Base-by-base conservation (phyloP, 2,797 vertebrate species). In the Rachycentron canadum region DNA sequence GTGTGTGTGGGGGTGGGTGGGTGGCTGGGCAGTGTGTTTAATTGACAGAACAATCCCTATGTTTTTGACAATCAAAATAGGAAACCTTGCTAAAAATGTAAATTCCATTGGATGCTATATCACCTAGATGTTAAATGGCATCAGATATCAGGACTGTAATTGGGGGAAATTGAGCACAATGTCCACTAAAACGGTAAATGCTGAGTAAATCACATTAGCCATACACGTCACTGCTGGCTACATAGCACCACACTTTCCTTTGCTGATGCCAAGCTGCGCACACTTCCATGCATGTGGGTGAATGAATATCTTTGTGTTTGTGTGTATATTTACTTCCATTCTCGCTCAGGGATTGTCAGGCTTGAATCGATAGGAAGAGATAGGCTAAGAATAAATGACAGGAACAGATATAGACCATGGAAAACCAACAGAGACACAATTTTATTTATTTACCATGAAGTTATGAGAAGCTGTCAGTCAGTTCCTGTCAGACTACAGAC, bases 31-130 rank as follows among this genome's bases (percentile, higher is more conserved):
- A 71, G 41, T 65, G 53, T 43, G 69, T 83, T 85, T 86, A 83
- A 87, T 79, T 88, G 86, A 88, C 82, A 87, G 83, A 82, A 70
- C 56, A 74, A 64, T 76, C 21, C 50, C 49, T 45, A 43, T 63
- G 12, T 69, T 62, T 71, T 63, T 76, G 78, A 79, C 62, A 79
- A 59, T 47, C 53, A 30, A 65, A 56, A 76, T 21, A 69, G n/a
- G 32, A 84, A 78, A 78, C 65, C 59, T 70, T 67, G 21, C 50
- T 25, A 45, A 56, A 49, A 38, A 50, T 11, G 0, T 10, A 47
- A 36, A 50, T 59, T 80, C 40, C 56, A 60, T 66, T 79, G 34
- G 10, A 50, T 53, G 56, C 32, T 30, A 75, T 38, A 13, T 62
- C 53, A 83, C 36, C 57, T 71, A 26, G 17, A 70, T 66, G 60